Conservation (phyloP, 2,888 invertebrate species). For the Parelbella ahira region DNA sequence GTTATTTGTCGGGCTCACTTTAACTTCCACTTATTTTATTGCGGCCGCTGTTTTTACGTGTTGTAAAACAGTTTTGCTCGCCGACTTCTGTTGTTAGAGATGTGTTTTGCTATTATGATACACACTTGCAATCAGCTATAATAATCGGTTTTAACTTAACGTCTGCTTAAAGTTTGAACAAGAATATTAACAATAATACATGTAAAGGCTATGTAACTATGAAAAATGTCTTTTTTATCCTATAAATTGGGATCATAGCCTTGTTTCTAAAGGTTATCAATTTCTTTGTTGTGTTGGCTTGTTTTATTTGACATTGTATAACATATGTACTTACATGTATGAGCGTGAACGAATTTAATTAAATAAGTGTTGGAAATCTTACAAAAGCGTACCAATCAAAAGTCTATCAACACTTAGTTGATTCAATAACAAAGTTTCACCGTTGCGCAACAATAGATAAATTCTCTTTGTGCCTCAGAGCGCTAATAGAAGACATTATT, state of each 20-base stretch:
- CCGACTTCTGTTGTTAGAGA: slow-evolving; percentile 8
- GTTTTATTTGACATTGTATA: no score
- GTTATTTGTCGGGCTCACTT: slow-evolving; percentile 51
- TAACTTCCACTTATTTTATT: slow-evolving; percentile 38
- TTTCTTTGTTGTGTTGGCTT: no score
- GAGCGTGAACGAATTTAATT: no score
- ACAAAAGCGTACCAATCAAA: not conserved
- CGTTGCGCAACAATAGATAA: slow-evolving; percentile 27
- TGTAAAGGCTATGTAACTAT: no score
- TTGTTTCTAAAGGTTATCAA: no score
- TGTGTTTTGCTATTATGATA: not conserved
- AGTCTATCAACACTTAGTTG: slow-evolving; percentile 17
- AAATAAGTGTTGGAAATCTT: no score
- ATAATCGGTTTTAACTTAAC: not conserved
- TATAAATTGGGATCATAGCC: no score
- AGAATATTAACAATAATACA: no score
- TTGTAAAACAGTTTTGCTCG: slow-evolving; percentile 25
- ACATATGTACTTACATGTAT: no score
- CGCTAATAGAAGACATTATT: slow-evolving; percentile 31
- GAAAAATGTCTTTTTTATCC: no score
- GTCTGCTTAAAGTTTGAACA: no score
- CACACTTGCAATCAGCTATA: not conserved
- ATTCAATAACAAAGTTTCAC: slow-evolving; percentile 20
- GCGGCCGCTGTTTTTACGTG: slow-evolving; percentile 29
- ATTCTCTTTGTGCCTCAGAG: slow-evolving; percentile 24